Percentiles rank a stretch among this genome's conserved stretches.
Evolutionary conservation across 2,113 vertebrate species (phyloP).

Genomic region (Indicator indicator): DNA sequence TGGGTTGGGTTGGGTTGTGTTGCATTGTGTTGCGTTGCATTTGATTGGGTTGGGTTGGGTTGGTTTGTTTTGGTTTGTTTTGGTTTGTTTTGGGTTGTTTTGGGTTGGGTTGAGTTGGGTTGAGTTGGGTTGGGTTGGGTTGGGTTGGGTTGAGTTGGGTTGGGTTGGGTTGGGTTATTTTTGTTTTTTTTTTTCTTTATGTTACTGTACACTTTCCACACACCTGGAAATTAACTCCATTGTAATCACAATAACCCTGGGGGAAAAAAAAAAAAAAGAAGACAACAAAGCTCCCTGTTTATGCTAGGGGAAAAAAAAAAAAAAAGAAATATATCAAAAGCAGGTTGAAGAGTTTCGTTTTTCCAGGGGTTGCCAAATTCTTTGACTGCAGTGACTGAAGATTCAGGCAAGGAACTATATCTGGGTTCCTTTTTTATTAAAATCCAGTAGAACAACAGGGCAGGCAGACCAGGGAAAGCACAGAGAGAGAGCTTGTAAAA

Average conservation of each 20-base stretch:
- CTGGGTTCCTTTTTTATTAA: background rate
- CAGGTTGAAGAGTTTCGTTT: background rate
- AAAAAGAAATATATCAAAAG: background rate
- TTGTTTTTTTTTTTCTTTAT: slow-evolving; percentile 33
- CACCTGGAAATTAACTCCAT: slow-evolving; percentile 49
- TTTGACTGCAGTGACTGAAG: slow-evolving; percentile 7
- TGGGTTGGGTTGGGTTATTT: too few relatives aligned
- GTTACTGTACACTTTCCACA: slow-evolving; percentile 53
- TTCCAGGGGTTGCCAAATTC: background rate
- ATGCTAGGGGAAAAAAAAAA: background rate
- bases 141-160: too few relatives aligned
- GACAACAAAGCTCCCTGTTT: background rate
- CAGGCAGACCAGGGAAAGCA: background rate
- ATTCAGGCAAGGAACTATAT: background rate
- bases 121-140: too few relatives aligned
- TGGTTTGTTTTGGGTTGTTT: too few relatives aligned
- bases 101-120: too few relatives aligned
- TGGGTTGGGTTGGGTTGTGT: too few relatives aligned
- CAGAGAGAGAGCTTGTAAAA: fast-evolving
- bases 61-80: too few relatives aligned
- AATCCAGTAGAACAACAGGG: background rate
- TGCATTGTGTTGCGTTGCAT: too few relatives aligned
- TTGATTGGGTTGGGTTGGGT: too few relatives aligned
- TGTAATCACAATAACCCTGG: background rate
- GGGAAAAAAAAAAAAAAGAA: background rate